Evolutionary conservation across 2,888 invertebrate genomes (phyloP).

Genomic region (Incurvaria masculella): DNA sequence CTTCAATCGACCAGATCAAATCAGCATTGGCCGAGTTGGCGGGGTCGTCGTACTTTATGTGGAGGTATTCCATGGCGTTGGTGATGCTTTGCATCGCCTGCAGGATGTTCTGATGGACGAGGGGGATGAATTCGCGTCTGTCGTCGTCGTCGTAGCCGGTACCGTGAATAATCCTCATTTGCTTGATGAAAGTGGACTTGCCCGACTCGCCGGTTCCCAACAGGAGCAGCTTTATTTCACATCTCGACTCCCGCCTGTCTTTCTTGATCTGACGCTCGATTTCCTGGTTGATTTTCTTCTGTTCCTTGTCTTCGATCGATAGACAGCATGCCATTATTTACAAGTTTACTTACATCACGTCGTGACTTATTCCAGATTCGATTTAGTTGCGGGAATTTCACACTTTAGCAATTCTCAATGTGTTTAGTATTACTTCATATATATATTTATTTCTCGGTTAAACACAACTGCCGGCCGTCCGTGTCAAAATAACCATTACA

Average conservation of each 20-base stretch:
- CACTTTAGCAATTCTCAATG: too few species aligned
- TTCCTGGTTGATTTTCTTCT: constrained; percentile 96
- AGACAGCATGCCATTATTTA: constrained; percentile 91
- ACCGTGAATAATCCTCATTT: constrained; percentile 97
- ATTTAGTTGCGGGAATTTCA: too few species aligned
- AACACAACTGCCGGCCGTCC: background rate
- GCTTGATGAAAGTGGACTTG: constrained; percentile 95
- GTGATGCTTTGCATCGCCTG: constrained; percentile 99
- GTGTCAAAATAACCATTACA: background rate
- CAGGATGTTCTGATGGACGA: constrained; percentile 95
- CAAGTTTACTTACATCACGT: too few species aligned
- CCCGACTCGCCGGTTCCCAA: constrained; percentile 94
- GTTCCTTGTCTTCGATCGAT: constrained; percentile 96
- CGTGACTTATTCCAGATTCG: too few species aligned
- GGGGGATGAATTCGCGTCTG: constrained; percentile 86
- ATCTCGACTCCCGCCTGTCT: constrained; percentile 86
- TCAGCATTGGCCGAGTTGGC: constrained; percentile 80
- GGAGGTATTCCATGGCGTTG: constrained; percentile 90
- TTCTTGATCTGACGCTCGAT: constrained; percentile 93
- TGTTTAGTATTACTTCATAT: background rate
- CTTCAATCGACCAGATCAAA: constrained; percentile 84
- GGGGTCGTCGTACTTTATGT: constrained; percentile 81
- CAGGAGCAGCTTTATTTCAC: constrained; percentile 57
- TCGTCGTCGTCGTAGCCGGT: constrained; percentile 94
- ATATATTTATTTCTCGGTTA: background rate